phyloP scores from a whole-genome alignment of 92 coral and sea anemone species.

The Nematostella vectensis region DNA sequence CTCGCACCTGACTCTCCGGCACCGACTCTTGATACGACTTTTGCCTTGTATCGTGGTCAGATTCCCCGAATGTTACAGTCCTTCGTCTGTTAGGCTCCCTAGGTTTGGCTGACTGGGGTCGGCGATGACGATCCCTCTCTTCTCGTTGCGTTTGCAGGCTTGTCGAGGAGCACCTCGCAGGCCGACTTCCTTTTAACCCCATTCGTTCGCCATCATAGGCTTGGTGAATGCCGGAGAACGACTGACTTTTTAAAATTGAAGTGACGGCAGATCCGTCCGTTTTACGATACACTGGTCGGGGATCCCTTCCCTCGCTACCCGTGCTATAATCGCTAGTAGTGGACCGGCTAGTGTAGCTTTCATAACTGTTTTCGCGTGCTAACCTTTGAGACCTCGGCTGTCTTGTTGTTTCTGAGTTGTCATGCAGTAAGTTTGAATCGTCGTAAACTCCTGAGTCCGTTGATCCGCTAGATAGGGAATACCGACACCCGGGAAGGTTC shows the following conservation, averaged over 20 bases:
- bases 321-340: background rate
- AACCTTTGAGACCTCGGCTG: background rate
- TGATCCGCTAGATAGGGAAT: slow-evolving; percentile 81
- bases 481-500: slow-evolving; percentile 79
- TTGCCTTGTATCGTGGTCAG: slow-evolving; percentile 19
- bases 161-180: background rate
- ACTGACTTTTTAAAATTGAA: slow-evolving; percentile 40
- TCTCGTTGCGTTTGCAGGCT: slow-evolving; percentile 5
- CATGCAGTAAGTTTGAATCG: slow-evolving; percentile 45
- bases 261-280: slow-evolving; percentile 12
- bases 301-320: slow-evolving; percentile 3
- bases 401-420: slow-evolving; percentile 6
- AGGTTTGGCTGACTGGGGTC: slow-evolving; percentile 27
- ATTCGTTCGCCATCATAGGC: slow-evolving; percentile 9
- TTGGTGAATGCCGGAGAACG: slow-evolving; percentile 27
- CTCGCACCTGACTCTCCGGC: background rate
- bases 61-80: slow-evolving; percentile 83
- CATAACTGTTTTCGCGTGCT: background rate
- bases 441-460: slow-evolving; percentile 96
- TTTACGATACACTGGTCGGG: background rate
- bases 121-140: slow-evolving; percentile 24
- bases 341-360: background rate
- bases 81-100: slow-evolving; percentile 53
- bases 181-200: background rate
- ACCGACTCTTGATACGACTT: slow-evolving; percentile 4